These are phyloP conservation scores for Dryomyza anilis DNA, from an alignment of 2,888 invertebrate genomes.

Conservation along the genomic window DNA sequence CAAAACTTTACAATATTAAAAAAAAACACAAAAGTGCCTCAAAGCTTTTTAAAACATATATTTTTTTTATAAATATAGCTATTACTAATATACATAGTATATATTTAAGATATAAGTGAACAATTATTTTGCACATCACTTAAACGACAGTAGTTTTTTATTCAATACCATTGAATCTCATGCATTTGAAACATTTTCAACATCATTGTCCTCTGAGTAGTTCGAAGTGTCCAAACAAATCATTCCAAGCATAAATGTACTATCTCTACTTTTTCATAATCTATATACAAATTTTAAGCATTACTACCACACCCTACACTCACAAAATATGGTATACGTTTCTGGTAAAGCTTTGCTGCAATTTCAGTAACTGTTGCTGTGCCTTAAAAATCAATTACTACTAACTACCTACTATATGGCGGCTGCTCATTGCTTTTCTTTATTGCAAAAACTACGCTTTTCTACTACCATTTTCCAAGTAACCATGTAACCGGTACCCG, in stretches of 20 bases:
- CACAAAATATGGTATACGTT: too few relatives aligned
- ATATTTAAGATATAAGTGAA: too few relatives aligned
- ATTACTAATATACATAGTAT: too few relatives aligned
- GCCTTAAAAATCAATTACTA: too few relatives aligned
- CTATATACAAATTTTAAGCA: neutral
- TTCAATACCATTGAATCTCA: slow-evolving; percentile 1
- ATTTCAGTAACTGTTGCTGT: too few relatives aligned
- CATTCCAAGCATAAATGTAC: neutral
- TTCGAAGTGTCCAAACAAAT: too few relatives aligned
- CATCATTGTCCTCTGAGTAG: neutral
- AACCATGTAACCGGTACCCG: neutral
- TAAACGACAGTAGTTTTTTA: neutral
- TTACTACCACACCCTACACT: too few relatives aligned
- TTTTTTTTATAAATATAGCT: too few relatives aligned
- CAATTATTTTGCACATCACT: slow-evolving; percentile 7
- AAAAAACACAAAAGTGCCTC: slow-evolving; percentile 24
- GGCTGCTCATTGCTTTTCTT: too few relatives aligned
- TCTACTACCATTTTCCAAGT: neutral
- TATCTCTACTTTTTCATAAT: neutral
- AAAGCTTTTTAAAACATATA: slow-evolving; percentile 13
- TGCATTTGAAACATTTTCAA: neutral
- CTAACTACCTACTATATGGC: too few relatives aligned
- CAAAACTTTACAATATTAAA: neutral
- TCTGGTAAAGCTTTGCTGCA: too few relatives aligned
- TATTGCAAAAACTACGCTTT: too few relatives aligned